Percentiles rank a stretch among this genome's conserved stretches.
phyloP scores from a whole-genome alignment of 2,797 vertebrate species.

The Sebastes umbrosus region DNA sequence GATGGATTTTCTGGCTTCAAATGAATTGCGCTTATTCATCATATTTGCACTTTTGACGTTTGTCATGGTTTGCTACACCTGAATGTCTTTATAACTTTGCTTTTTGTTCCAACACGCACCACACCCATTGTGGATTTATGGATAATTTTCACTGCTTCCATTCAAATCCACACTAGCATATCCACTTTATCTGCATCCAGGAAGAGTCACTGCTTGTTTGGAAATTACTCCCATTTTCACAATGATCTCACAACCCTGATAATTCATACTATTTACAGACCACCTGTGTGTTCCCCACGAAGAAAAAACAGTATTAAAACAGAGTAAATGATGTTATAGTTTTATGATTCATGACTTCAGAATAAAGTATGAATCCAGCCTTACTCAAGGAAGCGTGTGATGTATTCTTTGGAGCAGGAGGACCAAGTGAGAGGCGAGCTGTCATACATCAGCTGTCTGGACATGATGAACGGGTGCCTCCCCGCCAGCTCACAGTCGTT shows the following conservation, averaged over 20 bases:
- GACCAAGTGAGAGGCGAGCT: conserved; percentile 96
- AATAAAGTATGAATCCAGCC: conserved; percentile 1
- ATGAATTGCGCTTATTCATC: neutral
- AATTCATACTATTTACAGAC: neutral
- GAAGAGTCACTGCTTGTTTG: neutral
- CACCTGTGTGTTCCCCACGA: neutral
- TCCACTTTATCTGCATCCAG: neutral
- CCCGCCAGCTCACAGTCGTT: conserved; percentile 93
- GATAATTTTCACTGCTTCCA: neutral
- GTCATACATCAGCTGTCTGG: conserved; percentile 94
- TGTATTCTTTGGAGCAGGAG: conserved; percentile 95
- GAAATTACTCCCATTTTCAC: neutral
- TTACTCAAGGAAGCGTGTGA: conserved; percentile 98
- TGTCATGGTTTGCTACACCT: neutral
- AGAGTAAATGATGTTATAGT: neutral
- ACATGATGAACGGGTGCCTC: conserved; percentile 94
- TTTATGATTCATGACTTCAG: neutral
- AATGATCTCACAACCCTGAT: neutral
- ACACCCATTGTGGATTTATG: neutral
- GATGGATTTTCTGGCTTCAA: neutral
- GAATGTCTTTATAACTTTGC: neutral
- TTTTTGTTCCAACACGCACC: neutral
- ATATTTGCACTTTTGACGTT: neutral
- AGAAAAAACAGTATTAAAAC: neutral
- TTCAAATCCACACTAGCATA: neutral